phyloP scores from a whole-genome alignment of 1,140 invertebrate species.

The Apocrypta bakeri region DNA sequence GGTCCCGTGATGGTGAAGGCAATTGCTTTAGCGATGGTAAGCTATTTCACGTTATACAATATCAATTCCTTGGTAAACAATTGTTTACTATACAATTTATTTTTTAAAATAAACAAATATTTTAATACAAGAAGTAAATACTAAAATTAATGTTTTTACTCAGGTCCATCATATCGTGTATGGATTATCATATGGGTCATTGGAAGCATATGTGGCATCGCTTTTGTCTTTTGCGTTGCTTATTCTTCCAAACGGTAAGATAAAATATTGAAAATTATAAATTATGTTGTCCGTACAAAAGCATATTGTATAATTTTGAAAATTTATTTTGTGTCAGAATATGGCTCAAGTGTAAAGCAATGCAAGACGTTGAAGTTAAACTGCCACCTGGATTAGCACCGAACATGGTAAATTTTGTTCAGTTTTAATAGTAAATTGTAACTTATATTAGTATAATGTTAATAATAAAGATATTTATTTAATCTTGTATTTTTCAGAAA shows the following conservation, averaged over 20 bases:
- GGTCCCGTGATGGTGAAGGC: constrained; percentile 70
- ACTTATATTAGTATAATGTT: not conserved
- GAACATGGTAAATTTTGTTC: constrained; percentile 60
- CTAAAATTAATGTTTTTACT: constrained; percentile 21
- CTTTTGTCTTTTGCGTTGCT: constrained; percentile 61
- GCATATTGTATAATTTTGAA: not conserved
- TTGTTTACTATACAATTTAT: not conserved
- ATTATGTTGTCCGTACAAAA: not conserved
- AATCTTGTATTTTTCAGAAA: constrained; percentile 57
- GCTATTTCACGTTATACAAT: constrained; percentile 32
- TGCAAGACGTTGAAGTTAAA: constrained; percentile 76
- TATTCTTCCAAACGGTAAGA: constrained; percentile 70
- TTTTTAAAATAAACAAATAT: not conserved
- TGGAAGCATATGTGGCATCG: constrained; percentile 58
- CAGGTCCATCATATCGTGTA: constrained; percentile 61
- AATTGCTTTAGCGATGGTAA: constrained; percentile 70
- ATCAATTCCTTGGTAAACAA: no score
- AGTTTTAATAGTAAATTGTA: constrained; percentile 10
- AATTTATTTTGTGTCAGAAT: constrained; percentile 63
- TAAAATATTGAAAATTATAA: constrained; percentile 41
- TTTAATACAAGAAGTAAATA: not conserved
- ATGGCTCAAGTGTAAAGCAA: constrained; percentile 73
- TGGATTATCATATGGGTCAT: constrained; percentile 68
- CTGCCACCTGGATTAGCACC: constrained; percentile 75
- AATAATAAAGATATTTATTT: not conserved